A percentile compares a stretch with the other conserved stretches of the same genome.
These are phyloP conservation scores for Oryctes rhinoceros DNA, from an alignment of 1,140 invertebrate genomes.

Conservation along the genomic window DNA sequence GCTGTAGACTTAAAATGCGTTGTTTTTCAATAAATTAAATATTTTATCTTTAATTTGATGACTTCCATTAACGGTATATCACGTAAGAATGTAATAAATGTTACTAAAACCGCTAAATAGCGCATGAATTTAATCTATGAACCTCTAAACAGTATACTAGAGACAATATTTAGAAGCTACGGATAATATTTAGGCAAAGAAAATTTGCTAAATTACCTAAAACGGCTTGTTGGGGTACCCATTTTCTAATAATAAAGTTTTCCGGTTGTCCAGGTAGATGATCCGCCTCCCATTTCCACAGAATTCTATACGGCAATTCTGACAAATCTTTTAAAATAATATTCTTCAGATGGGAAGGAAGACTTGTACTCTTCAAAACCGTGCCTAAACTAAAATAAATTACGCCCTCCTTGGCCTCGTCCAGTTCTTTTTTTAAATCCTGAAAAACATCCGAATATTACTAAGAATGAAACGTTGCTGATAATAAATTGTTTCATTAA, in stretches of 20 bases:
- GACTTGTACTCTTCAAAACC: conserved; percentile 65
- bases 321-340: conserved; percentile 63
- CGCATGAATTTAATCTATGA: too few relatives aligned
- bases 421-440: conserved; percentile 60
- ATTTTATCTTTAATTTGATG: too few relatives aligned
- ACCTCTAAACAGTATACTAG: too few relatives aligned
- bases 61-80: too few relatives aligned
- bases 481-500: too few relatives aligned
- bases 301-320: conserved; percentile 60
- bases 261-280: conserved; percentile 64
- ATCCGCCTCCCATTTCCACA: conserved; percentile 57
- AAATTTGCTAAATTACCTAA: conserved; percentile 32
- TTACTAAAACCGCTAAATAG: too few relatives aligned
- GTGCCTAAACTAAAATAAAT: conserved; percentile 66
- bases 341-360: conserved; percentile 62
- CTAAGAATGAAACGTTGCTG: too few relatives aligned
- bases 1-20: too few relatives aligned
- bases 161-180: too few relatives aligned
- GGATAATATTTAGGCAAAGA: too few relatives aligned
- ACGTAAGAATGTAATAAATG: too few relatives aligned
- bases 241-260: conserved; percentile 70
- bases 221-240: conserved; percentile 72
- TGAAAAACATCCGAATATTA: conserved; percentile 45
- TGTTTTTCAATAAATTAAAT: too few relatives aligned
- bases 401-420: conserved; percentile 62